Base-by-base conservation (phyloP, 2,888 invertebrate genomes). In the Salticus scenicus region DNA sequence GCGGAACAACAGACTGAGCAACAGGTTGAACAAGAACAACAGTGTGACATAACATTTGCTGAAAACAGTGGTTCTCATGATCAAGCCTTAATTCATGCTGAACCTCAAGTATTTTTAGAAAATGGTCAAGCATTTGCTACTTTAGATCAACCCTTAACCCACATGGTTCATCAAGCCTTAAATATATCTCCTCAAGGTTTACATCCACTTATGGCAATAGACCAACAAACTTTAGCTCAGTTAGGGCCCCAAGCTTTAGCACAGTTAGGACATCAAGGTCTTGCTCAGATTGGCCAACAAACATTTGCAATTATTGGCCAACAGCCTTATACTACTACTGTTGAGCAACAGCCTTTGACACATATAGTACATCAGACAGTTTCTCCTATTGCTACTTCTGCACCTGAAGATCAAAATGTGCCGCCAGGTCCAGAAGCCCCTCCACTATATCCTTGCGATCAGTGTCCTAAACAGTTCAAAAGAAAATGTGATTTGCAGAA, bases 11-110 rank as follows among this genome's bases (percentile, higher is more conserved):
- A 67, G 20, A 8, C 14, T 2, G 42, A 37, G 12, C 24, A 57
- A 24, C 24, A 57, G 1, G 7, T 31, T 10, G 74, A 74, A 37
- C 63, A 63, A 24, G 37, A 31, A 10, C 33, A 67, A 12, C 83
- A 77, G 28, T 77, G 77, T 24, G 83, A 84, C n/a, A 84, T 84
- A 33, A 72, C 73, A 17, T 84, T 77, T 73, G 83, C 77, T 24
- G 83, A 84, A n/a, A 84, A 84, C 17, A 84, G 83, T 73, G 83
- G 83, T 0, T 84, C 83, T 30, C 83, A 84, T 73, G 83, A 84
- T 24, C 83, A 77, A 27, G 79, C 79, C 17, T 69, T 85, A 24
- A 74, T 85, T 20, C 85, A 85, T 33, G 37, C 57, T 33, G 85
- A 79, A 33, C 78, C 72, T 20, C 78, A 85, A 31, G 77, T 84